Conservation (phyloP, 1,140 invertebrate species). For the Chlorops oryzae region DNA sequence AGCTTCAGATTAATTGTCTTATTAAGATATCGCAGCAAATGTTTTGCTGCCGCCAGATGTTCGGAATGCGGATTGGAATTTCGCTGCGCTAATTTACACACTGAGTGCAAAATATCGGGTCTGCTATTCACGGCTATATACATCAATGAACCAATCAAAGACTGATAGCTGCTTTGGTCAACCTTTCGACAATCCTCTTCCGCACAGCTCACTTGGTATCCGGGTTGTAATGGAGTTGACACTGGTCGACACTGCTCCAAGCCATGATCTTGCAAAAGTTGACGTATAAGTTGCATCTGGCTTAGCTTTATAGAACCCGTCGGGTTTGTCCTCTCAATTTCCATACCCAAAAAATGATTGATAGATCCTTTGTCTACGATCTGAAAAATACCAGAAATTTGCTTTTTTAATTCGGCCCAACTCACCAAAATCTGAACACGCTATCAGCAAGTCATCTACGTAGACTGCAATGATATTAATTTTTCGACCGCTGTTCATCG, state of each 20-base stretch:
- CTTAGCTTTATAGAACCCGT: too few relatives aligned
- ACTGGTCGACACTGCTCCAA: too few relatives aligned
- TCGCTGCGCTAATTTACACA: constrained; percentile 4
- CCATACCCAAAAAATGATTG: too few relatives aligned
- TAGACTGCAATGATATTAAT: constrained; percentile 6
- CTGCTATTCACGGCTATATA: constrained; percentile 3
- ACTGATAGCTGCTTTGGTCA: neutral
- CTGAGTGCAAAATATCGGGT: neutral
- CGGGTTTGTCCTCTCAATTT: too few relatives aligned
- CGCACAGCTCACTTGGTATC: too few relatives aligned
- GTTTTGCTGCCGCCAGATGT: constrained; percentile 8
- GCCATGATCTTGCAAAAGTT: too few relatives aligned
- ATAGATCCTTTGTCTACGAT: too few relatives aligned
- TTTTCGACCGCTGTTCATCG: neutral
- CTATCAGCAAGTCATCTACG: constrained; percentile 13
- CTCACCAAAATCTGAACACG: constrained; percentile 5
- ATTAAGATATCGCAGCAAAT: constrained; percentile 9
- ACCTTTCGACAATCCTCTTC: too few relatives aligned
- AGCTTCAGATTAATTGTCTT: neutral
- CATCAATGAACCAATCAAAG: constrained; percentile 4
- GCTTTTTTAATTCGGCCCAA: too few relatives aligned
- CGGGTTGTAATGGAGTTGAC: too few relatives aligned
- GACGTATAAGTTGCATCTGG: too few relatives aligned
- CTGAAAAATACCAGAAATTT: too few relatives aligned
- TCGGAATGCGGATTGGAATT: constrained; percentile 2